A percentile compares a stretch with the other conserved stretches of the same genome.
Evolutionary conservation across 1,140 invertebrate genomes (phyloP).

Genomic region (Zaprionus capensis): DNA sequence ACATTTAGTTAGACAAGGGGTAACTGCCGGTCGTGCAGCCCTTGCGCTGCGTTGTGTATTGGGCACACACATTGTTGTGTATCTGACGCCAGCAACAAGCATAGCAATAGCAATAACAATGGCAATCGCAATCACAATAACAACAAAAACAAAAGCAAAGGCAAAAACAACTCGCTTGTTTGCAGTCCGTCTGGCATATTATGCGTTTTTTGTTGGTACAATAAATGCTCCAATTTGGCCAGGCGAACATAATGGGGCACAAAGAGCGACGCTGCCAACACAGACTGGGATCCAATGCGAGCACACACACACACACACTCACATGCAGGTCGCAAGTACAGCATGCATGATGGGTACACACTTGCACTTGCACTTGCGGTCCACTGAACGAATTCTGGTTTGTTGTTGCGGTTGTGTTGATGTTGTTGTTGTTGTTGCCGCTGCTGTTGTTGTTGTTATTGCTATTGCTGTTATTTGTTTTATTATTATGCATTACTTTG

Average conservation of each 20-base stretch:
- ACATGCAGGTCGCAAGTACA: constrained; percentile 12
- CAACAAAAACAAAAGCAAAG: constrained; percentile 16
- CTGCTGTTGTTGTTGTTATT: constrained; percentile 8
- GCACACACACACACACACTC: constrained; percentile 13
- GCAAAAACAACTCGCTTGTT: constrained; percentile 23
- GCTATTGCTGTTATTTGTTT: constrained; percentile 30
- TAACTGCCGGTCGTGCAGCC: neutral
- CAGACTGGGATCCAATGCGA: constrained; percentile 29
- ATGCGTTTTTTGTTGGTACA: constrained; percentile 77
- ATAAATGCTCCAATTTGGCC: constrained; percentile 79
- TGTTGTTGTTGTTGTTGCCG: constrained; percentile 21
- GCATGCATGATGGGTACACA: constrained; percentile 26
- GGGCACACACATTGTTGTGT: constrained; percentile 11
- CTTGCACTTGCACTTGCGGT: constrained; percentile 47
- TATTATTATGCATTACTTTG: constrained; percentile 40
- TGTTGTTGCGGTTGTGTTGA: constrained; percentile 27
- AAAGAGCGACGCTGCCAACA: constrained; percentile 39
- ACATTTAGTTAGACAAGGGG: neutral
- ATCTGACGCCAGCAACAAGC: constrained; percentile 6
- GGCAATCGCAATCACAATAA: constrained; percentile 12
- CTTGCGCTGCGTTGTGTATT: too few species aligned
- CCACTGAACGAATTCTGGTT: constrained; percentile 48
- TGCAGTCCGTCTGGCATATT: constrained; percentile 46
- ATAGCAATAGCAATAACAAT: constrained; percentile 13
- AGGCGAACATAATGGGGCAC: constrained; percentile 68